A percentile compares a stretch with the other conserved stretches of the same genome.
These are phyloP conservation scores for Entomyzon cyanotis DNA, from an alignment of 2,113 vertebrate species.

Conservation along the genomic window DNA sequence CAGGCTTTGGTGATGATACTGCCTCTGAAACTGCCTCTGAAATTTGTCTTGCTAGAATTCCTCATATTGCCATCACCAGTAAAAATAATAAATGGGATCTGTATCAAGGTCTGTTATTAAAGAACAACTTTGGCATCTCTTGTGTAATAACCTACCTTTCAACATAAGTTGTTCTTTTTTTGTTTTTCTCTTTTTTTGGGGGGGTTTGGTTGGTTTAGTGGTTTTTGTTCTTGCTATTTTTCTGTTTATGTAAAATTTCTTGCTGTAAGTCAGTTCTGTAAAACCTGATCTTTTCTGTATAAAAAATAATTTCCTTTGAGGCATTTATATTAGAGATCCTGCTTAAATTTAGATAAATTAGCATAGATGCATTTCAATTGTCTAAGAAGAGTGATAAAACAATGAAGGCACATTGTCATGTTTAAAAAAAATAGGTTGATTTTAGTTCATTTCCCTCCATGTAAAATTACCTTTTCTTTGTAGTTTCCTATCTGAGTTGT, in stretches of 20 bases:
- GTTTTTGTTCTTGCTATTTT: background rate
- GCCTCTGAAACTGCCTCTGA: background rate
- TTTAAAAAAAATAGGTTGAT: background rate
- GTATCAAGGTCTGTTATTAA: background rate
- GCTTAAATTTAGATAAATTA: background rate
- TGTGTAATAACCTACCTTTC: background rate
- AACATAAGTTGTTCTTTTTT: background rate
- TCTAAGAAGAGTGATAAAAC: background rate
- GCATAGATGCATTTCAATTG: background rate
- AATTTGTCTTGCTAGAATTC: background rate
- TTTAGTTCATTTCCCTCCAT: background rate
- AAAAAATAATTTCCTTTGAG: background rate
- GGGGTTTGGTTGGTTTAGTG: accelerated
- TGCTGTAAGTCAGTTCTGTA: background rate
- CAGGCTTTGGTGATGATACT: background rate
- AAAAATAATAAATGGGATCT: background rate
- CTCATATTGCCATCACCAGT: background rate
- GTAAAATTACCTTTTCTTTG: background rate
- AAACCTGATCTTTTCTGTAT: background rate
- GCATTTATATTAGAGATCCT: background rate
- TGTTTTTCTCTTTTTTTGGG: background rate
- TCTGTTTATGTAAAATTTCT: background rate
- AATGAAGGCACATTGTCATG: background rate
- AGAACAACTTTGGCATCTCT: background rate
- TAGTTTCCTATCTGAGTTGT: background rate